phyloP scores from a whole-genome alignment of 2,888 invertebrate species.

The Archips crataeganus region DNA sequence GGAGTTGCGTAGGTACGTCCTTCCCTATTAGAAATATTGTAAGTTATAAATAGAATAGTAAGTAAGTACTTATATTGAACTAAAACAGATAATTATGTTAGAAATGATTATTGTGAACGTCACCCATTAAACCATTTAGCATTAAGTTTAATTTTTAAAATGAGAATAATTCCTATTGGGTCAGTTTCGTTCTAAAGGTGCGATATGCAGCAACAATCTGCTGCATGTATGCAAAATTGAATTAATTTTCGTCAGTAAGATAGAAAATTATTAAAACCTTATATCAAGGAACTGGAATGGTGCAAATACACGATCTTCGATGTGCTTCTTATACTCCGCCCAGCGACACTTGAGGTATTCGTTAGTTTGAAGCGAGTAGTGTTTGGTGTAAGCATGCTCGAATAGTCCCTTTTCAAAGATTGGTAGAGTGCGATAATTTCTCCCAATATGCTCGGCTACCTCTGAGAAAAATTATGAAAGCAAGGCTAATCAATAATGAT shows the following conservation, averaged over 20 bases:
- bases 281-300: conserved; percentile 56
- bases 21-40: too few relatives aligned
- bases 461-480: conserved; percentile 49
- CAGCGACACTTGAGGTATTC: conserved; percentile 58
- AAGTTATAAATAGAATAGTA: too few relatives aligned
- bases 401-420: conserved; percentile 62
- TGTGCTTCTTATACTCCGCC: conserved; percentile 50
- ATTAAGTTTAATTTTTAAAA: too few relatives aligned
- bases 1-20: too few relatives aligned
- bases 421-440: conserved; percentile 59
- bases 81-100: too few relatives aligned
- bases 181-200: too few relatives aligned
- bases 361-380: conserved; percentile 61
- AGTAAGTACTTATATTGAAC: too few relatives aligned
- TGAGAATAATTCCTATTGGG: too few relatives aligned
- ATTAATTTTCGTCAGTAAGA: background rate
- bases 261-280: conserved; percentile 52
- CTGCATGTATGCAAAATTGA: background rate
- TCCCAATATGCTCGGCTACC: conserved; percentile 54
- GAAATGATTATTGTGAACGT: too few relatives aligned
- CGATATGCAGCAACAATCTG: background rate
- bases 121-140: too few relatives aligned
- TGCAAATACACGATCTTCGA: conserved; percentile 47
- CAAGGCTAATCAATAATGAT: too few relatives aligned
- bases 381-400: conserved; percentile 54